phyloP scores from a whole-genome alignment of 2,797 vertebrate species.

The Hephaestus fuliginosus region DNA sequence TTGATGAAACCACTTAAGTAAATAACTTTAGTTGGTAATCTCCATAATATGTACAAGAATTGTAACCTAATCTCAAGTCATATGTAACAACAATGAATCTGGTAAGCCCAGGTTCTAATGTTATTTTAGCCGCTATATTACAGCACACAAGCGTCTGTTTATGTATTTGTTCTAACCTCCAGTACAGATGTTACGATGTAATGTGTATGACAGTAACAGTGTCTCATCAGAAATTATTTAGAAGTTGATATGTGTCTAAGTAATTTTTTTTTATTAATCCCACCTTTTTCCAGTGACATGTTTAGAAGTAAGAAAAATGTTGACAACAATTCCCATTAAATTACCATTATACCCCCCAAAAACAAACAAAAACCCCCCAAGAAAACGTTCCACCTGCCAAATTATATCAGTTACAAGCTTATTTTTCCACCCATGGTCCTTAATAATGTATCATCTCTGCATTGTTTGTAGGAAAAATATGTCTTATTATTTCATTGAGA shows the following conservation, averaged over 20 bases:
- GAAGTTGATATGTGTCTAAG: not conserved
- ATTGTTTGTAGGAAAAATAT: not conserved
- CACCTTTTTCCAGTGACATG: too few species aligned
- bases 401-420: not conserved
- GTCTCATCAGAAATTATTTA: not conserved
- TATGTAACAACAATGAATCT: not conserved
- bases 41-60: not conserved
- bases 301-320: not conserved
- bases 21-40: not conserved
- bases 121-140: not conserved
- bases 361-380: too few species aligned
- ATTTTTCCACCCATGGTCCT: not conserved
- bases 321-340: too few species aligned
- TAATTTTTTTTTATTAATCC: too few species aligned
- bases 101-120: too few species aligned
- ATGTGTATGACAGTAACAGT: not conserved
- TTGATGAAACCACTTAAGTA: not conserved
- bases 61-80: not conserved
- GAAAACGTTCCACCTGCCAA: not conserved
- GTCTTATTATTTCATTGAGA: not conserved
- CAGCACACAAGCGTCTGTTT: not conserved
- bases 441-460: not conserved
- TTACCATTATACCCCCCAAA: too few species aligned
- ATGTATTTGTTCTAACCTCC: not conserved
- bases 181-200: not conserved